A percentile compares a stretch with the other conserved stretches of the same genome.
Conservation (phyloP, 2,888 invertebrate genomes). For the Molanna angustata region DNA sequence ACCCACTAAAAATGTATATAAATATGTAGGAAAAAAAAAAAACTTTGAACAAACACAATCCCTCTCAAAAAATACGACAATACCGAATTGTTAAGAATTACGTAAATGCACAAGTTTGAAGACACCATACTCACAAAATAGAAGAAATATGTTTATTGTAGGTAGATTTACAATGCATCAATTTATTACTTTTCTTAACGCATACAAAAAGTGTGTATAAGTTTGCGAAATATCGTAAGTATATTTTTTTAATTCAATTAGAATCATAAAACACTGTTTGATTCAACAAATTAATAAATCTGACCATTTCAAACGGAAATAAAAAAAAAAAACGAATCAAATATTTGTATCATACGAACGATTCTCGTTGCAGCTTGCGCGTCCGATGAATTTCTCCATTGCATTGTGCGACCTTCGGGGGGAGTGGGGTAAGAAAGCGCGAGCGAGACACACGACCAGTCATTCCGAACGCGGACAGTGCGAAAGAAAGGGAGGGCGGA, state of each 20-base stretch:
- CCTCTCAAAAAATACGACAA: too few relatives aligned
- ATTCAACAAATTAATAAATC: background rate
- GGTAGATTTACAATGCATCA: too few relatives aligned
- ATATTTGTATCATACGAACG: too few relatives aligned
- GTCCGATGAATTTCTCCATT: constrained; percentile 11
- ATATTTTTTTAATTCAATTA: background rate
- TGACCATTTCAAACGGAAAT: background rate
- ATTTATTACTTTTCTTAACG: too few relatives aligned
- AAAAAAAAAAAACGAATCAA: too few relatives aligned
- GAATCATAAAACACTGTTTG: background rate
- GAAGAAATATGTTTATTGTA: too few relatives aligned
- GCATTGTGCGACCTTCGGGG: constrained; percentile 20
- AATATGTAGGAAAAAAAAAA: too few relatives aligned
- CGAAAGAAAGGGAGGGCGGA: constrained; percentile 7
- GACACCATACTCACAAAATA: too few relatives aligned
- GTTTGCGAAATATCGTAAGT: background rate
- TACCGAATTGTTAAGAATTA: too few relatives aligned
- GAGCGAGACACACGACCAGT: background rate
- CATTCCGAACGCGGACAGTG: background rate
- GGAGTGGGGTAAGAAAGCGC: constrained; percentile 9
- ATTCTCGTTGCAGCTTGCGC: constrained; percentile 18
- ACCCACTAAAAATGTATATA: too few relatives aligned
- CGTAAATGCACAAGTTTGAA: too few relatives aligned
- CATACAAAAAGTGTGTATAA: background rate
- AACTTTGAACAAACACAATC: too few relatives aligned